phyloP scores from a whole-genome alignment of 2,113 vertebrate genomes.

The Zosterops lateralis region DNA sequence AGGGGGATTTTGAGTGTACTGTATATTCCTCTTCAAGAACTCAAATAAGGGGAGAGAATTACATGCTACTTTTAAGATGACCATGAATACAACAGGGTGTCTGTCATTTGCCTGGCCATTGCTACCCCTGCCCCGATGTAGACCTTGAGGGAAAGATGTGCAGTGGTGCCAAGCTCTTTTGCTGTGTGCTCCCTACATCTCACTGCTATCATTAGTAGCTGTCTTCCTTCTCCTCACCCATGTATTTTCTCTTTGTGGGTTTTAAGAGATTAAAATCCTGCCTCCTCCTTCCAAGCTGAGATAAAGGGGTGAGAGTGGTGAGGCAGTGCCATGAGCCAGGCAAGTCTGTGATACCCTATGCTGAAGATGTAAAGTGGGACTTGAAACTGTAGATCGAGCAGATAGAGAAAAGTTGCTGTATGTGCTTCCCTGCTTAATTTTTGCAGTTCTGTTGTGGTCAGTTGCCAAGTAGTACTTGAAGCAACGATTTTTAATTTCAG shows the following conservation, averaged over 20 bases:
- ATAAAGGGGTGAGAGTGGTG: neutral
- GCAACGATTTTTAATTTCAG: neutral
- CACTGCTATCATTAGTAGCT: neutral
- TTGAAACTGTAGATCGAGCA: neutral
- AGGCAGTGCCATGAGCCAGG: accelerated
- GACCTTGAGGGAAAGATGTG: neutral
- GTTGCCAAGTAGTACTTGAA: neutral
- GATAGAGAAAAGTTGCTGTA: neutral
- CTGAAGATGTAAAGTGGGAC: neutral
- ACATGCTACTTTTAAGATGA: neutral
- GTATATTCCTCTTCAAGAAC: neutral
- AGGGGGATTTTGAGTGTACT: neutral
- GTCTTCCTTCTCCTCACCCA: neutral
- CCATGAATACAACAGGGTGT: too few relatives aligned
- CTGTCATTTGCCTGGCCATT: neutral
- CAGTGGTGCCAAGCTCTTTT: neutral
- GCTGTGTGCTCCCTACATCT: neutral
- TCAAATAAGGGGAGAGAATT: neutral
- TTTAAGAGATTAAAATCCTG: neutral
- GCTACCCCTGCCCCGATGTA: accelerated
- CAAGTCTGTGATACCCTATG: accelerated
- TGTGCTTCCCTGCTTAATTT: neutral
- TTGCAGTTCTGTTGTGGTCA: neutral
- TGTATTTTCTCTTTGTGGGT: accelerated
- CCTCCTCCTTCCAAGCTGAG: neutral